Conservation (phyloP, 2,888 invertebrate species). For the Mystacides longicornis region DNA sequence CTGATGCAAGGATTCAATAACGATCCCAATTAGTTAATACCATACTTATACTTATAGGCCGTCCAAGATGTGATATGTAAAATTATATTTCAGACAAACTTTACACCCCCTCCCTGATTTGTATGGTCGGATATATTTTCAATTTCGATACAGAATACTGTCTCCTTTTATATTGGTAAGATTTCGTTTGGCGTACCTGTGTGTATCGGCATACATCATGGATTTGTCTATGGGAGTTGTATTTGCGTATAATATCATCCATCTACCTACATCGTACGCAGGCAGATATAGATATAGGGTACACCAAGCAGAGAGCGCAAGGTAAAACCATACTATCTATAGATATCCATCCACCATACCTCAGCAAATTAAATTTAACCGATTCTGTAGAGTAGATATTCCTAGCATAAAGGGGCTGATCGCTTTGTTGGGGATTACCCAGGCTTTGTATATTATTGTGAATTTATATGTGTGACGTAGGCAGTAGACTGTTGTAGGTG, state of each 20-base stretch:
- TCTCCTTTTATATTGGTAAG: slow-evolving; percentile 21
- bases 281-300: not conserved
- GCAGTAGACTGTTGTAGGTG: no score
- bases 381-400: slow-evolving; percentile 2
- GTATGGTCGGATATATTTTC: slow-evolving; percentile 25
- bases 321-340: not conserved
- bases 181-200: slow-evolving; percentile 19
- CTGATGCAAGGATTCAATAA: no score
- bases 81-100: not conserved
- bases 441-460: not conserved
- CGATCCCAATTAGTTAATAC: no score
- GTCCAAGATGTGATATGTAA: not conserved
- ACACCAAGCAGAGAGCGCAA: not conserved
- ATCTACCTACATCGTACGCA: not conserved
- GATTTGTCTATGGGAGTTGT: not conserved
- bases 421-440: not conserved
- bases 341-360: slow-evolving; percentile 18
- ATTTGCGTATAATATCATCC: no score
- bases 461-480: no score
- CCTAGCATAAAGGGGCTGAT: not conserved
- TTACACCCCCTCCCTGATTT: slow-evolving; percentile 14
- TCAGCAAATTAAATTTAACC: slow-evolving; percentile 22
- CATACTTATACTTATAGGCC: no score
- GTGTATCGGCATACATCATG: slow-evolving; percentile 10
- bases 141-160: slow-evolving; percentile 23